Conservation (phyloP, 2,113 vertebrate species). For the Oreochromis tanganicae region DNA sequence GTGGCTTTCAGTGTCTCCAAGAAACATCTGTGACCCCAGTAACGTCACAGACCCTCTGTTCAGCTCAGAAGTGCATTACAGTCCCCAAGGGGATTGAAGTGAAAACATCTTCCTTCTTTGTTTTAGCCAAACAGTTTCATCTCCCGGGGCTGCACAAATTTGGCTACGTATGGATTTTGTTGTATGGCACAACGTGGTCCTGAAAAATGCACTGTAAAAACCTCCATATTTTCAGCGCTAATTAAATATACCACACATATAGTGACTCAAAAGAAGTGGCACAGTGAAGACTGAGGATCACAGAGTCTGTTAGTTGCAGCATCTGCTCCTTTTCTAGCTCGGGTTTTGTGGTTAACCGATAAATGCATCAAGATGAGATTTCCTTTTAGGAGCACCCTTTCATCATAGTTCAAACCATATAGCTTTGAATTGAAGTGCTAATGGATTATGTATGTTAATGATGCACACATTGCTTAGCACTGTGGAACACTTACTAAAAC, state of each 20-base stretch:
- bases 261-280: background rate
- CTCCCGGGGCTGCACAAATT: background rate
- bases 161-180: background rate
- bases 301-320: background rate
- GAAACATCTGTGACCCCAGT: slow-evolving; percentile 46
- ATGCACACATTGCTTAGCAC: background rate
- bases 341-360: slow-evolving; percentile 36
- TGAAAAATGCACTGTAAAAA: background rate
- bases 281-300: background rate
- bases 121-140: slow-evolving; percentile 24
- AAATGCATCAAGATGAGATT: slow-evolving; percentile 43
- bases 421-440: background rate
- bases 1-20: slow-evolving; percentile 17
- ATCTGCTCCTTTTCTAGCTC: slow-evolving; percentile 33
- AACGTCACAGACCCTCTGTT: background rate
- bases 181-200: background rate
- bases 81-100: slow-evolving; percentile 6
- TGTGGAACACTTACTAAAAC: background rate
- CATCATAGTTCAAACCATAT: slow-evolving; percentile 13
- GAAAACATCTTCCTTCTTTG: slow-evolving; percentile 42
- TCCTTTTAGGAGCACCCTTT: slow-evolving; percentile 18
- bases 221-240: background rate
- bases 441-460: background rate
- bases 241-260: background rate
- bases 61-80: slow-evolving; percentile 30